Conservation (phyloP, 2,797 vertebrate genomes). For the Xerus rutilus region DNA sequence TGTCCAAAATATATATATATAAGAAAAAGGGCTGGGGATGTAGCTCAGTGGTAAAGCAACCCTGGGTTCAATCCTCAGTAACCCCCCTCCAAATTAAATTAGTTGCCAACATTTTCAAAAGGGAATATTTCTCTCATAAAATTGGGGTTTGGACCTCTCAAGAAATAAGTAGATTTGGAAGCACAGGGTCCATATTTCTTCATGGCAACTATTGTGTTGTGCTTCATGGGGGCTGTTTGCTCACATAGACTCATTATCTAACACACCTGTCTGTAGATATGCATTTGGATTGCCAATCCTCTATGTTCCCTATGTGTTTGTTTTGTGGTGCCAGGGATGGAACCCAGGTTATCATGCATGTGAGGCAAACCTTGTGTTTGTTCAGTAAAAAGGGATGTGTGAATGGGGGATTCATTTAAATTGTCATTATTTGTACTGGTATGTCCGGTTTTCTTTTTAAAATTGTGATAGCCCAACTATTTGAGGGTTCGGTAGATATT, state of each 20-base stretch:
- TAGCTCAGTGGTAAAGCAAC: too few relatives aligned
- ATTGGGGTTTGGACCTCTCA: neutral
- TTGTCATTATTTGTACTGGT: neutral
- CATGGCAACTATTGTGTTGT: neutral
- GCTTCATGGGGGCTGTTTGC: neutral
- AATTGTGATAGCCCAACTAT: neutral
- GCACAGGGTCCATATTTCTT: neutral
- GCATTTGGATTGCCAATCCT: neutral
- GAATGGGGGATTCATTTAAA: neutral
- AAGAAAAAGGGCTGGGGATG: too few relatives aligned
- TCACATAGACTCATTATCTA: neutral
- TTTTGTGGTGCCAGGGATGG: neutral
- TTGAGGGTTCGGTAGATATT: neutral
- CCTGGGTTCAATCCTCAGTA: too few relatives aligned
- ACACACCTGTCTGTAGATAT: neutral
- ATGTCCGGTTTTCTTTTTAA: constrained; percentile 16
- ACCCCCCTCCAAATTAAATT: too few relatives aligned
- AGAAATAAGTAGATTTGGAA: constrained; percentile 16
- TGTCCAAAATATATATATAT: too few relatives aligned
- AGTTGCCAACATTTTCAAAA: neutral
- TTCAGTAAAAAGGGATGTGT: neutral
- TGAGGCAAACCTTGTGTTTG: neutral
- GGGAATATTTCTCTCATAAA: neutral
- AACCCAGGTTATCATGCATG: neutral
- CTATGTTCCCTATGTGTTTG: too few relatives aligned